A percentile compares a stretch with the other conserved stretches of the same genome.
These are phyloP conservation scores for Lycaena phlaeas DNA, from an alignment of 2,888 invertebrate genomes.

Conservation along the genomic window DNA sequence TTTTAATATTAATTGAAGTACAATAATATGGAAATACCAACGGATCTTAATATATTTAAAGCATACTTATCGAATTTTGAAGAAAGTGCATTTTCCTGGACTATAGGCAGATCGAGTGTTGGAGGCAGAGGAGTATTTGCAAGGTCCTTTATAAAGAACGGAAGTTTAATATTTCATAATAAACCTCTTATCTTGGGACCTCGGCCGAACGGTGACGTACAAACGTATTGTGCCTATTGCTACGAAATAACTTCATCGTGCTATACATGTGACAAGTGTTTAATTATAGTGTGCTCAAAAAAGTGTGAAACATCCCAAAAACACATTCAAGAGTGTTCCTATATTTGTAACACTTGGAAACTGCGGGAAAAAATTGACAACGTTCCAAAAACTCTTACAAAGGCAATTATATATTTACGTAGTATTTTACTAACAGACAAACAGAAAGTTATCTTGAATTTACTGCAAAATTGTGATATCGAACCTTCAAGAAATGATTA, in stretches of 20 bases:
- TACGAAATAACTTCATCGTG: slow-evolving; percentile 52
- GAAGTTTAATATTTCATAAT: slow-evolving; percentile 79
- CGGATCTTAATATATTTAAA: neutral
- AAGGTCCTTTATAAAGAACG: slow-evolving; percentile 70
- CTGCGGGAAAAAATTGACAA: slow-evolving; percentile 25
- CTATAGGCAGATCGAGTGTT: slow-evolving; percentile 68
- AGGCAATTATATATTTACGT: slow-evolving; percentile 38
- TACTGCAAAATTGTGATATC: slow-evolving; percentile 49
- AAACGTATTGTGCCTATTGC: slow-evolving; percentile 76
- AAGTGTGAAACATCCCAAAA: slow-evolving; percentile 67
- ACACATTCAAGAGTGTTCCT: slow-evolving; percentile 76
- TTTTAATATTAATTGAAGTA: neutral
- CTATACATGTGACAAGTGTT: slow-evolving; percentile 74
- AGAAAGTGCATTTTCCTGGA: slow-evolving; percentile 50
- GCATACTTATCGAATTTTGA: slow-evolving; percentile 12
- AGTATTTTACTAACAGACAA: slow-evolving; percentile 39
- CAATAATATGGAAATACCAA: slow-evolving; percentile 8
- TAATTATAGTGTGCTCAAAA: slow-evolving; percentile 76
- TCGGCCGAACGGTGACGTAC: slow-evolving; percentile 62
- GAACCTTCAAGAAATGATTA: slow-evolving; percentile 58
- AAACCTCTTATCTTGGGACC: slow-evolving; percentile 78
- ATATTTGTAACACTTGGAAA: slow-evolving; percentile 68
- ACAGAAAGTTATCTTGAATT: slow-evolving; percentile 51
- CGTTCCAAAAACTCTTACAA: slow-evolving; percentile 26
- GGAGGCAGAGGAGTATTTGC: slow-evolving; percentile 83